phyloP scores from a whole-genome alignment of 2,113 vertebrate species.

The Scolopax mira region DNA sequence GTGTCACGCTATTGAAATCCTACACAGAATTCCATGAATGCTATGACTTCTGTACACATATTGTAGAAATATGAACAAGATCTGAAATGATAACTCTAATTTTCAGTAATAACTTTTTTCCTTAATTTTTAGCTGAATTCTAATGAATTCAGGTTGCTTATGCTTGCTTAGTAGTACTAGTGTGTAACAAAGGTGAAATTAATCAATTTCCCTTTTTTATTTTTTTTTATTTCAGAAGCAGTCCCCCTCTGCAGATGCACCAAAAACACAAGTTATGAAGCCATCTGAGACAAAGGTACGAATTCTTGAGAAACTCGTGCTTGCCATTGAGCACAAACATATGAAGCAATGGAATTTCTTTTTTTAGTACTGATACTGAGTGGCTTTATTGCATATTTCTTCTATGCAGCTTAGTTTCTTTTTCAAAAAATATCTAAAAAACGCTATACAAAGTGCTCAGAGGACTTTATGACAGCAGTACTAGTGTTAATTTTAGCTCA shows the following conservation, averaged over 20 bases:
- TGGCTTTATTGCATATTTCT: background rate
- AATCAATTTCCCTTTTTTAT: background rate
- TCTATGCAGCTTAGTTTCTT: background rate
- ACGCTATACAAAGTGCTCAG: background rate
- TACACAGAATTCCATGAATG: background rate
- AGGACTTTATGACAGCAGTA: background rate
- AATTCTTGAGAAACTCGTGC: background rate
- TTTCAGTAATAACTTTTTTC: background rate
- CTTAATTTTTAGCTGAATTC: background rate
- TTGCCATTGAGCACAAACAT: background rate
- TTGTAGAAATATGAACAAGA: background rate
- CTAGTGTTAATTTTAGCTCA: background rate
- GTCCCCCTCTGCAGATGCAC: background rate
- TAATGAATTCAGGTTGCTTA: background rate
- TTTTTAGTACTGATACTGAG: background rate
- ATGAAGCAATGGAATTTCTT: background rate
- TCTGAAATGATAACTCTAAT: background rate
- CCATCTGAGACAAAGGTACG: slow-evolving; percentile 71
- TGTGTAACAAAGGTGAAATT: background rate
- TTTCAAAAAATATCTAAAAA: background rate
- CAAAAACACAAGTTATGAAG: slow-evolving; percentile 52
- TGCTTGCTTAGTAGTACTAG: background rate
- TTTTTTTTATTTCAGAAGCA: slow-evolving; percentile 12
- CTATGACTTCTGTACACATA: too few species aligned
- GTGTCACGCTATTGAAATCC: background rate